Conservation (phyloP, 2,113 vertebrate species). For the Camelus bactrianus region DNA sequence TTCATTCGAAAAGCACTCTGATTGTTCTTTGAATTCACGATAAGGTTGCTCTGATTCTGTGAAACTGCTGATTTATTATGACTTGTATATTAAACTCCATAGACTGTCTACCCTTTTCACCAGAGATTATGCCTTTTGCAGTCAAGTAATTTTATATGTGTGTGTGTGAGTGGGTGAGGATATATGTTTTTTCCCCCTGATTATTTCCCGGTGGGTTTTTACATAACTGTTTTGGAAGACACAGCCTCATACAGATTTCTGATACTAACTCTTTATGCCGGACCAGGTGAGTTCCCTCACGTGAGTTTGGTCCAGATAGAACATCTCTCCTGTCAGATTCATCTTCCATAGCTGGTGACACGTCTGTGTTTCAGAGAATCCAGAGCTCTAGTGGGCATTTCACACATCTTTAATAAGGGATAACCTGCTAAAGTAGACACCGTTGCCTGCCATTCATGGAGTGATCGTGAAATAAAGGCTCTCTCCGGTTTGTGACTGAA, state of each 20-base stretch:
- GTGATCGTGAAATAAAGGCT: constrained; percentile 2
- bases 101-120: not conserved
- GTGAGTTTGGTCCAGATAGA: not conserved
- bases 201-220: not conserved
- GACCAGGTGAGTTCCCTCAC: not conserved
- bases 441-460: not conserved
- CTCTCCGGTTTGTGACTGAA: not conserved
- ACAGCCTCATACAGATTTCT: not conserved
- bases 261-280: not conserved
- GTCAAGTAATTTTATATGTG: not conserved
- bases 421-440: not conserved
- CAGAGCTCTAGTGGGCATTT: not conserved
- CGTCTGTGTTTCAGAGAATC: constrained; percentile 49
- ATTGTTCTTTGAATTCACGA: constrained; percentile 49
- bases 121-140: not conserved
- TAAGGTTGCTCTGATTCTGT: not conserved
- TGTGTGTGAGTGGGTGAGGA: accelerated
- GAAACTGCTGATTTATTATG: not conserved
- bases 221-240: not conserved
- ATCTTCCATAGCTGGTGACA: not conserved
- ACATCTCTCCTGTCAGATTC: not conserved
- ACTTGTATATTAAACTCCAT: not conserved
- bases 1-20: not conserved
- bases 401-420: constrained; percentile 35
- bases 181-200: not conserved